Base-by-base conservation (phyloP, 2,113 vertebrate genomes). In the Dolichotis patagonum region DNA sequence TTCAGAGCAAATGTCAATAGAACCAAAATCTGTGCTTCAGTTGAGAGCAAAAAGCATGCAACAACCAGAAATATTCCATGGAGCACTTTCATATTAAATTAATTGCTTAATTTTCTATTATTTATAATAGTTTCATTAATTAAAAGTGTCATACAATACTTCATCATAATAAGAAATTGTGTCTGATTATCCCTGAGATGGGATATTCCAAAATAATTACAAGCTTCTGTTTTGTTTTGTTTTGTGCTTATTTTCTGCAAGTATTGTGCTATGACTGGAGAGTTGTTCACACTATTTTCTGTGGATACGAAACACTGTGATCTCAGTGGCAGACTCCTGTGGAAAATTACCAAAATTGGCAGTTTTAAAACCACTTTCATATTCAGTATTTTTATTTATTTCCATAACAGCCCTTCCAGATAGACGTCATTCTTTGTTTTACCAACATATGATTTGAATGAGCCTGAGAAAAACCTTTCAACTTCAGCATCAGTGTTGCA, bases 401-500 rank as follows among this genome's bases (percentile, higher is more conserved):
- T 35, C 81, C n/a, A 49, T 16, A 69, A 63, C 3, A 91, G 20
- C 26, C 78, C 2, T 93, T 46, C 12, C 11, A 63, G 3, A 35
- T 19, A 12, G 5, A 4, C 8, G 38, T 71, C 43, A 71, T 17
- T 7, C 4, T 38, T 8, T 63, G 32, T 82, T 63, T 49, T 65
- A 26, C 60, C 52, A 8, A 69, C 43, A 11, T 35, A 4, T 35
- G 26, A 8, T 63, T 81, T 28, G 22, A 60, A 93, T 35, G 38
- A 43, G 30, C 58, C 7, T 41, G 8, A 52, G n/a, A 60, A n/a
- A 85, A 11, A 1, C 6, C 0, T 17, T 73, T 67, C 26, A 35
- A 35, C 24, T 60, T 71, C 19, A 9, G 24, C 38, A 2, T 4
- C 3, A 0, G 26, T 17, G 0, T 28, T 12, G 16, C 14, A 1